Evolutionary conservation across 2,888 invertebrate genomes (phyloP).

Genomic region (Melanophora roralis): DNA sequence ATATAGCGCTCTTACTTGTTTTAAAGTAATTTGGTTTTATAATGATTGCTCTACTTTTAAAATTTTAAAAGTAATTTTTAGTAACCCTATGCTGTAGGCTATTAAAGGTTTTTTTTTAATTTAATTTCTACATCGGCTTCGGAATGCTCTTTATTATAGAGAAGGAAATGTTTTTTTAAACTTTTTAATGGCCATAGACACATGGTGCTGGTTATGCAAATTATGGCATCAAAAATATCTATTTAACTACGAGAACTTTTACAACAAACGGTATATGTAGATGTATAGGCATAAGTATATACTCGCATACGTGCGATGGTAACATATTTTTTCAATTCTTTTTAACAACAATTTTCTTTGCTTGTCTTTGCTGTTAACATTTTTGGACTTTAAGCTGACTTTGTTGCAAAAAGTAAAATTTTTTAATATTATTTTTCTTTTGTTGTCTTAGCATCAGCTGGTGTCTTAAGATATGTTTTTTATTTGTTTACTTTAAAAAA

Average conservation of each 20-base stretch:
- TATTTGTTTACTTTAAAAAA: neutral
- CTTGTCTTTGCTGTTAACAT: neutral
- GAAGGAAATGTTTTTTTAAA: neutral
- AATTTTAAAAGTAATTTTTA: too few species aligned
- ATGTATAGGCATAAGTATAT: neutral
- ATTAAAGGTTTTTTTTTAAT: too few species aligned
- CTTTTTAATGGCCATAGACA: conserved; percentile 25
- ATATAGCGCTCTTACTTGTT: too few species aligned
- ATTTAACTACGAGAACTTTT: neutral
- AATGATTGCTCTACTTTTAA: too few species aligned
- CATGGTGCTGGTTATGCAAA: conserved; percentile 24
- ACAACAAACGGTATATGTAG: neutral
- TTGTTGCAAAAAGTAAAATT: neutral
- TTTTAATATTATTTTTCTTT: neutral
- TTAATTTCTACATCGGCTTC: too few species aligned
- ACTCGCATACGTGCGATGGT: neutral
- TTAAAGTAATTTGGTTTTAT: too few species aligned
- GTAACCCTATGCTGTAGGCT: too few species aligned
- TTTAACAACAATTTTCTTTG: neutral
- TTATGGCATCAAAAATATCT: neutral
- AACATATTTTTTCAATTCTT: neutral
- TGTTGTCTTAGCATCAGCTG: conserved; percentile 20
- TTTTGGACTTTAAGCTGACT: neutral
- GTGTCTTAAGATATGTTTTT: neutral
- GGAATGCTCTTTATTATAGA: too few species aligned